phyloP scores from a whole-genome alignment of 1,140 invertebrate genomes.

The Procambarus virginalis region DNA sequence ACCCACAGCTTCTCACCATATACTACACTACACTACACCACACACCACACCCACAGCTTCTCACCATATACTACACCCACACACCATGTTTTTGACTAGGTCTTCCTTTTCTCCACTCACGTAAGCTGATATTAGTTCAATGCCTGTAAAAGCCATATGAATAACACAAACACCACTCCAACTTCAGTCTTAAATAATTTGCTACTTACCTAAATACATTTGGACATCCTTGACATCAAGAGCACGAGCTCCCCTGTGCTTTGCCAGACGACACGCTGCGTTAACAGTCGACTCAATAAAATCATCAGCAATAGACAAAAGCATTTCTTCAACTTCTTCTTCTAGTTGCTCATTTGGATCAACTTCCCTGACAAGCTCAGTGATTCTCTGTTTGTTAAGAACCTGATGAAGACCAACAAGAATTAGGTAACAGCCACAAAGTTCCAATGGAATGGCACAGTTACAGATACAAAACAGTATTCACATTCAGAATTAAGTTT shows the following conservation, averaged over 20 bases:
- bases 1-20: too few relatives aligned
- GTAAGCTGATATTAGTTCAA: too few relatives aligned
- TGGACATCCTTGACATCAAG: conserved; percentile 97
- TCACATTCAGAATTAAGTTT: too few relatives aligned
- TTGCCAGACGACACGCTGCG: conserved; percentile 90
- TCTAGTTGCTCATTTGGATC: conserved; percentile 96
- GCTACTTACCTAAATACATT: conserved; percentile 86
- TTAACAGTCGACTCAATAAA: conserved; percentile 95
- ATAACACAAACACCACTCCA: neutral
- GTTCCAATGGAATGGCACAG: too few relatives aligned
- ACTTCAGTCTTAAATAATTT: neutral
- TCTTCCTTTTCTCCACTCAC: too few relatives aligned
- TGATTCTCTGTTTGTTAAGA: conserved; percentile 87
- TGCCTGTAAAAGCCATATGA: too few relatives aligned
- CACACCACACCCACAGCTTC: too few relatives aligned
- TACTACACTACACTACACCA: too few relatives aligned
- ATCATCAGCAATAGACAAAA: conserved; percentile 94
- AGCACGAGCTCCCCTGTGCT: conserved; percentile 91
- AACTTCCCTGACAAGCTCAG: conserved; percentile 94
- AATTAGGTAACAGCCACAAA: neutral
- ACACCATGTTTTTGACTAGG: too few relatives aligned
- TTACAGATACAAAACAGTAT: too few relatives aligned
- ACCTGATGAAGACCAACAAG: conserved; percentile 74
- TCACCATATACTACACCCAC: too few relatives aligned
- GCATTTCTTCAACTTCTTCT: conserved; percentile 96